These are phyloP conservation scores for Natator depressus DNA, from an alignment of 2,113 vertebrate species.

Conservation along the genomic window DNA sequence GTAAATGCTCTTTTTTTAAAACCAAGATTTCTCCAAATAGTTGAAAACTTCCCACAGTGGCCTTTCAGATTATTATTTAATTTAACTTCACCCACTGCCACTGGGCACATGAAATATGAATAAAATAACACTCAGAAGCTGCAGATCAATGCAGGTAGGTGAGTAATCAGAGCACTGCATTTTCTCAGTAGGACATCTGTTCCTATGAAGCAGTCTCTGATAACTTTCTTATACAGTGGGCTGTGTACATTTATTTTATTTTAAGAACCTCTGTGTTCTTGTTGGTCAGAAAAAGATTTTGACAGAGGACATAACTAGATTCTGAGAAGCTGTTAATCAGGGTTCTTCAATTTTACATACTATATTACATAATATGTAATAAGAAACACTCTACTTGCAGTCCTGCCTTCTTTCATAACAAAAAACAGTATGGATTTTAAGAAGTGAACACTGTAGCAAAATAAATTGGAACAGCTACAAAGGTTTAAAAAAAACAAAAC, in stretches of 20 bases:
- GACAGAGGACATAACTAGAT: background rate
- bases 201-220: background rate
- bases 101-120: slow-evolving; percentile 82
- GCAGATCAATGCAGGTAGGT: slow-evolving; percentile 72
- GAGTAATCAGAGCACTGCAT: slow-evolving; percentile 78
- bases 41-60: slow-evolving; percentile 5
- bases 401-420: background rate
- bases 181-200: slow-evolving; percentile 33
- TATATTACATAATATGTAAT: background rate
- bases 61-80: slow-evolving; percentile 66
- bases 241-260: background rate
- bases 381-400: background rate
- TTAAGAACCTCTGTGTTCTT: background rate
- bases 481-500: background rate
- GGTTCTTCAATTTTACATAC: background rate
- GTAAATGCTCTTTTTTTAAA: background rate
- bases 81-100: slow-evolving; percentile 71
- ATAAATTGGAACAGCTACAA: background rate
- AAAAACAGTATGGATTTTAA: background rate
- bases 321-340: background rate
- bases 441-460: background rate
- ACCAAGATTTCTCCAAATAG: background rate
- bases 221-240: background rate
- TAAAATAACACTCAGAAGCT: slow-evolving; percentile 69
- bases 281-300: background rate